Evolutionary conservation across 2,888 invertebrate species (phyloP), one percentile per base, ranked within the genome.

Genomic region (Lasioglossum villosulum): DNA sequence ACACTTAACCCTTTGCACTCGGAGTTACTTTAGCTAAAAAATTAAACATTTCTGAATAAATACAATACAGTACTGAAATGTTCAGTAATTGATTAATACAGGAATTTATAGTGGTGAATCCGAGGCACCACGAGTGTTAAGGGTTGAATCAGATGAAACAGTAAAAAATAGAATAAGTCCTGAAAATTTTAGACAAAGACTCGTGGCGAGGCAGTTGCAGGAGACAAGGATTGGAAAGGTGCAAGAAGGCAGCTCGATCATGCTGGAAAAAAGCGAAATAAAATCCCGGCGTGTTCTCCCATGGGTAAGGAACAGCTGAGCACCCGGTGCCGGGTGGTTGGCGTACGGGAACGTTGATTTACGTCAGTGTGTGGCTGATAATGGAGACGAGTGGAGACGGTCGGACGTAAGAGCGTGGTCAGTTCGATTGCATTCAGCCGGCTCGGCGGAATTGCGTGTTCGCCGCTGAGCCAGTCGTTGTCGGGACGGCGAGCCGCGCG

Each of bases 401-500:
- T 78, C 23, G 48, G 73, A 77, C 84, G 84, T 77, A 70, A 80
- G 63, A 81, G 86, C 86, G 86, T 89, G 86, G 90, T 84, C 86
- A 88, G 88, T 89, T 75, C 84, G 84, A 78, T 80, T 75, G 85
- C 75, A 75, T 68, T 77, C 73, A 63, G 80, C 78, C 82, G 82
- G 79, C 68, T 78, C 78, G 63, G 23, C 48, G 48, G 79, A 83
- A 80, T 72, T 72, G 87, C 87, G 81, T 78, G 76, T 76, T 74
- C 45, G 86, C 39, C 4, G 71, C 34, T 78, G 72, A 75, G 83
- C 78, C 89, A 90, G 90, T 90, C 89, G 87, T 84, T 73, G 87
- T 87, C 81, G 83, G 75, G 87, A 84, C 87, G 90, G 80, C 89
- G 80, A 78, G 72, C 80, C 14, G 89, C 16, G 82, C 84, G 89